Evolutionary conservation across 2,113 vertebrate species (phyloP), one percentile per base, ranked within the genome.

Genomic region (Trematomus loennbergii): DNA sequence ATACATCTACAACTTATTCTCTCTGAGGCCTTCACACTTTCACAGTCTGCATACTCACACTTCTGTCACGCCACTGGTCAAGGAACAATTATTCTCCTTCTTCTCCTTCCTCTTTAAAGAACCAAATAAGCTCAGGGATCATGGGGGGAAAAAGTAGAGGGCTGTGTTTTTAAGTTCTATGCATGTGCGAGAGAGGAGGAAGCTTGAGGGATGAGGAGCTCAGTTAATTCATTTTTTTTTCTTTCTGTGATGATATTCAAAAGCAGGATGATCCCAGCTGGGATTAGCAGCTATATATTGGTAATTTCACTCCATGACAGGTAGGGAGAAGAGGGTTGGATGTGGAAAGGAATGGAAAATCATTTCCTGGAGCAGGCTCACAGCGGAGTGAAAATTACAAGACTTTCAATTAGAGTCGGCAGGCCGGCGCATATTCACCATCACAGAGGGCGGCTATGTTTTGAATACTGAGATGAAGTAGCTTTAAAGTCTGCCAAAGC

Each of bases 141-240:
- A 89, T 88, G 91, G 90, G 92, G 29, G 36, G 5, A 88, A 74
- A 70, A n/a, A 63, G 55, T 57, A 57, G 73, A 86, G 85, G 85
- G 84, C 82, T 75, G 80, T 76, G 20, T 90, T 83, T 84, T 75
- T 81, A 73, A 9, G 57, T 62, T 50, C 18, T 59, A 75, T 66
- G 59, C 58, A 70, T 59, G 72, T 69, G 69, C 69, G 60, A 46
- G 36, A 20, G 43, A 36, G 72, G 71, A 75, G 78, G 83, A 73
- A 81, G 84, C 89, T 89, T 88, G 81, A 85, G 84, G 86, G 88
- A 90, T 85, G 79, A 91, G 77, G 83, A 91, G 82, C n/a, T n/a
- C n/a, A 90, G 79, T 91, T 92, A 94, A 94, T 94, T 89, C 90
- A 93, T 93, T 94, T 93, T 71, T 67, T 94, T 94, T 71, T 67